Evolutionary conservation across 1,140 invertebrate species (phyloP), one percentile per base, ranked within the genome.

Genomic region (Heliothis virescens): DNA sequence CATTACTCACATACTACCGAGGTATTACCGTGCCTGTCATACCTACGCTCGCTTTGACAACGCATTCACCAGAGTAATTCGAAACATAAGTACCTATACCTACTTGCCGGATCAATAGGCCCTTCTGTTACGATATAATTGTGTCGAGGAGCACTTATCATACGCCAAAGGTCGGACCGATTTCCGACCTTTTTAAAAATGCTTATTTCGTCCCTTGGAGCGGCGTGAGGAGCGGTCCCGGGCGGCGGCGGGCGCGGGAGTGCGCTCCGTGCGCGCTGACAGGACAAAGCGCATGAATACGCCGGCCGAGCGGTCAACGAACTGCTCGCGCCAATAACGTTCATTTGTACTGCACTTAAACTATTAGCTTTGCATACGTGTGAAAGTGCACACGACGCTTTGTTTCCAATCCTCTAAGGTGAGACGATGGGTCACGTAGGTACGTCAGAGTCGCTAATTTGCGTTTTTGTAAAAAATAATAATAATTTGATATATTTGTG

Each of bases 211-310:
- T 21, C 48, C 16, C 21, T 50, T 4, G 9, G 7, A 52, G 48
- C 48, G 29, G 47, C 26, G 55, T 55, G 72, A 47, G 48, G 72
- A 75, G 34, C 50, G 72, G 57, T 60, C 72, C 50, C 60, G 62
- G 72, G 41, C 41, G 47, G 26, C 34, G 55, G 72, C 57, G 47
- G 57, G 62, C 55, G 62, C 57, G 57, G 62, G 57, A 62, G 62
- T 62, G 72, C 72, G 41, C 41, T 41, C 34, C 5, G 34, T 7
- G 47, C 29, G 55, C 72, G 72, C 72, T 48, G 72, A 75, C 55
- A 75, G 72, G 57, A 75, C 72, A 75, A 75, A 75, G 72, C 72
- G 41, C 41, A 75, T 50, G 50, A 50, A 62, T 52, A 69, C 26
- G n/a, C 34, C 72, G 13, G 16, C 3, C 16, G 47, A 21, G 47